A percentile compares a stretch with the other conserved stretches of the same genome.
Conservation (phyloP, 2,797 vertebrate species). For the Numenius phaeopus region DNA sequence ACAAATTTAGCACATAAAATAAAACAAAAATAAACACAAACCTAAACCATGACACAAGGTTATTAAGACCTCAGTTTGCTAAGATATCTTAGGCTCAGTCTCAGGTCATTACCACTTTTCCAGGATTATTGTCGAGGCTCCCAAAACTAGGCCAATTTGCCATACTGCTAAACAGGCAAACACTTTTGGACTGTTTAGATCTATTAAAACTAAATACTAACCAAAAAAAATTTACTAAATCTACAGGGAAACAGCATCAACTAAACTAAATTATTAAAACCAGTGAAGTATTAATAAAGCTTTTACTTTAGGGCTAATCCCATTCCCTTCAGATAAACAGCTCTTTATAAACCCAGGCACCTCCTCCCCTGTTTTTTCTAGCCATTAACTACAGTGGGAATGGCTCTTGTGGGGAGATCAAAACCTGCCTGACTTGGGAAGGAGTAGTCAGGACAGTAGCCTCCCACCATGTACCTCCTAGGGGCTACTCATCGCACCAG, state of each 20-base stretch:
- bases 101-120: neutral
- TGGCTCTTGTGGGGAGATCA: neutral
- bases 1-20: neutral
- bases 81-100: neutral
- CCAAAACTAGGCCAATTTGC: neutral
- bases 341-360: neutral
- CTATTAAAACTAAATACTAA: neutral
- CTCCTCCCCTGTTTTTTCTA: neutral
- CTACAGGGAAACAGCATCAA: neutral
- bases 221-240: neutral
- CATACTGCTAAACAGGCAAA: neutral
- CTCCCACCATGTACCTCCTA: neutral
- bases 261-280: neutral
- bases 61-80: neutral
- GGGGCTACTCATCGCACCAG: neutral
- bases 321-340: neutral
- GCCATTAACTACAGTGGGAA: neutral
- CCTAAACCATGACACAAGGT: neutral
- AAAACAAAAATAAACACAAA: neutral
- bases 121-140: neutral
- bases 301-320: neutral
- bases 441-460: neutral
- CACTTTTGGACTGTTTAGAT: neutral
- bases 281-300: neutral
- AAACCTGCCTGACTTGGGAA: neutral